Evolutionary conservation across 37 sponge, comb jelly and placozoan species (phyloP).

Genomic region (Ianthella basta): DNA sequence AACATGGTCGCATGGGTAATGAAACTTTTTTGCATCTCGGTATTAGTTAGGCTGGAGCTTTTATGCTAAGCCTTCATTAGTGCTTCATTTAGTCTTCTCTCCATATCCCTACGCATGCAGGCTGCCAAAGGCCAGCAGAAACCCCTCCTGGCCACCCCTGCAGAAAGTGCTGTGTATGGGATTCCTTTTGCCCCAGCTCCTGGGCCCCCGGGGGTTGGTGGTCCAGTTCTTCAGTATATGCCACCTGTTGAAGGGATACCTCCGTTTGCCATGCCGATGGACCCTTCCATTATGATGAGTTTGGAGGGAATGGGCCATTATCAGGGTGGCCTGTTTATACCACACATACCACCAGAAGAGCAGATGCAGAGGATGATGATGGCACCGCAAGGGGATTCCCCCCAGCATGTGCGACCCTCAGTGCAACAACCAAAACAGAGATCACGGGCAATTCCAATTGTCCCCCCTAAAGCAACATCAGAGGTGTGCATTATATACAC

Average conservation of each 20-base stretch:
- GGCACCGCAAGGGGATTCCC: slow-evolving; percentile 25
- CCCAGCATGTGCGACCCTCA: background rate
- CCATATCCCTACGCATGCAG: background rate
- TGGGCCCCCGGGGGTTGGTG: background rate
- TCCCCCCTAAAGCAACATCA: background rate
- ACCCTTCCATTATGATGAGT: background rate
- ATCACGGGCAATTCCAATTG: slow-evolving; percentile 17
- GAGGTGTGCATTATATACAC: background rate
- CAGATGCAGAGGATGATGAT: slow-evolving; percentile 25
- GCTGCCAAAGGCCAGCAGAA: background rate
- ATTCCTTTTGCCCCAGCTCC: no score
- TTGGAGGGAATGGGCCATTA: slow-evolving; percentile 10
- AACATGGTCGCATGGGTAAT: background rate
- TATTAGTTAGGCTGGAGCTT: background rate
- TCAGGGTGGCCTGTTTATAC: slow-evolving; percentile 30
- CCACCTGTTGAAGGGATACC: background rate
- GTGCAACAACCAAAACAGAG: background rate
- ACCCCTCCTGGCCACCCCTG: background rate
- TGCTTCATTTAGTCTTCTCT: background rate
- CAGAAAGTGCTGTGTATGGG: background rate
- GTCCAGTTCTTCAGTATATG: background rate
- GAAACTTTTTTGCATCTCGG: background rate
- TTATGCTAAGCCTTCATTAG: background rate
- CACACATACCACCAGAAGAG: background rate
- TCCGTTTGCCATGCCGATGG: background rate